phyloP scores from a whole-genome alignment of 2,888 invertebrate species.

The Trichogramma evanescens region DNA sequence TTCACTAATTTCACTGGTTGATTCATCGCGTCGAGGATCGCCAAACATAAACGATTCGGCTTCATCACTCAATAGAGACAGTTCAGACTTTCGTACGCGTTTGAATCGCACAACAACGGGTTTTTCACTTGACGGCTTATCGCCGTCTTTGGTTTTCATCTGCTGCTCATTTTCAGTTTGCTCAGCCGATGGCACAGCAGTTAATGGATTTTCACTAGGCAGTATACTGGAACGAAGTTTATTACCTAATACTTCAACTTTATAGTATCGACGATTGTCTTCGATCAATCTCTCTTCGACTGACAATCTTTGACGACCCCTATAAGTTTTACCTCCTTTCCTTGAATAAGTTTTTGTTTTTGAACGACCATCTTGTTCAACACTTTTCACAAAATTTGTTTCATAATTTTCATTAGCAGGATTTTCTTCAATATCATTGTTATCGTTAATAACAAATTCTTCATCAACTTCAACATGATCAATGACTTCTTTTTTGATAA shows the following conservation, averaged over 20 bases:
- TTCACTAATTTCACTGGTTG: constrained; percentile 52
- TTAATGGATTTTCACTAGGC: constrained; percentile 24
- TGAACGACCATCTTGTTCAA: constrained; percentile 18
- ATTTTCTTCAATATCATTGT: constrained; percentile 12
- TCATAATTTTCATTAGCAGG: constrained; percentile 18
- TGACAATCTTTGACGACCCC: constrained; percentile 44
- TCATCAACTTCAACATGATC: constrained; percentile 41
- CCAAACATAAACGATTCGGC: constrained; percentile 81
- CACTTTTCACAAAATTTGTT: constrained; percentile 19
- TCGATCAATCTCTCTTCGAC: constrained; percentile 53
- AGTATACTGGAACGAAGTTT: constrained; percentile 57
- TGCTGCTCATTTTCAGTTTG: constrained; percentile 18
- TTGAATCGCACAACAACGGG: constrained; percentile 68
- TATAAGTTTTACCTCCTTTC: constrained; percentile 26
- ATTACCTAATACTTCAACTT: constrained; percentile 64
- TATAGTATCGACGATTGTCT: constrained; percentile 59
- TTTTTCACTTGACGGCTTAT: constrained; percentile 42
- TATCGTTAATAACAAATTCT: background rate
- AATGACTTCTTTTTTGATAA: constrained; percentile 6
- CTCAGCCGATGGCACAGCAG: constrained; percentile 23
- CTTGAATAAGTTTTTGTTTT: constrained; percentile 20
- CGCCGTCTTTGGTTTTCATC: constrained; percentile 30
- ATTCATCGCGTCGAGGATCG: constrained; percentile 60
- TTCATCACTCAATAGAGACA: constrained; percentile 72
- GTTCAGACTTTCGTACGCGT: constrained; percentile 66